Conservation (phyloP, 2,888 invertebrate species). For the Lordiphosa andalusiaca region DNA sequence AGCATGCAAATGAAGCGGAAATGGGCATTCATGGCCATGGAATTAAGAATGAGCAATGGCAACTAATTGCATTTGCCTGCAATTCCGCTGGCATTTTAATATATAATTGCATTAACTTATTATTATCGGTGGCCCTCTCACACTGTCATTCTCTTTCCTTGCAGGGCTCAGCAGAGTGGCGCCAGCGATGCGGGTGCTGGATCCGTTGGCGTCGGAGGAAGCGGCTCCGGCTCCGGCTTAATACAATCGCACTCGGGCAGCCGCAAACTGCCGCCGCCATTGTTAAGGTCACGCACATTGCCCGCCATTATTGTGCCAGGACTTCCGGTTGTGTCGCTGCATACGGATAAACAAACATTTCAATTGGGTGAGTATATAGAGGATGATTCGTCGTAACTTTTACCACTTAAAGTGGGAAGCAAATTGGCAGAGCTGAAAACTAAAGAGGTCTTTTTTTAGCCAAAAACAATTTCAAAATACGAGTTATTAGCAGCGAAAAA, state of each 20-base stretch:
- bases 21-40: conserved; percentile 31
- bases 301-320: conserved; percentile 94
- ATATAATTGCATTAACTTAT: conserved; percentile 65
- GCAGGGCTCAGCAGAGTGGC: conserved; percentile 82
- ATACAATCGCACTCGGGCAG: conserved; percentile 76
- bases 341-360: conserved; percentile 86
- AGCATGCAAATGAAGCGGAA: conserved; percentile 50
- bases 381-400: too few relatives aligned
- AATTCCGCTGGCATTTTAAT: conserved; percentile 39
- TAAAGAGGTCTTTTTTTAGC: too few relatives aligned
- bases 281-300: conserved; percentile 90
- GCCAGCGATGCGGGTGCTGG: conserved; percentile 77
- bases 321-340: conserved; percentile 88
- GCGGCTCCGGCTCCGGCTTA: conserved; percentile 73
- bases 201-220: conserved; percentile 11
- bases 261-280: conserved; percentile 85
- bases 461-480: too few relatives aligned
- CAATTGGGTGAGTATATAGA: conserved; percentile 79
- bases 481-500: too few relatives aligned
- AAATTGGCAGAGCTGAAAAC: too few relatives aligned
- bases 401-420: too few relatives aligned
- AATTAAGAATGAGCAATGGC: conserved; percentile 5
- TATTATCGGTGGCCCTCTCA: conserved; percentile 32
- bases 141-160: conserved; percentile 27
- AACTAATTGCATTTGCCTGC: conserved; percentile 61